Conservation (phyloP, 2,113 vertebrate genomes). For the Tragelaphus buxtoni region DNA sequence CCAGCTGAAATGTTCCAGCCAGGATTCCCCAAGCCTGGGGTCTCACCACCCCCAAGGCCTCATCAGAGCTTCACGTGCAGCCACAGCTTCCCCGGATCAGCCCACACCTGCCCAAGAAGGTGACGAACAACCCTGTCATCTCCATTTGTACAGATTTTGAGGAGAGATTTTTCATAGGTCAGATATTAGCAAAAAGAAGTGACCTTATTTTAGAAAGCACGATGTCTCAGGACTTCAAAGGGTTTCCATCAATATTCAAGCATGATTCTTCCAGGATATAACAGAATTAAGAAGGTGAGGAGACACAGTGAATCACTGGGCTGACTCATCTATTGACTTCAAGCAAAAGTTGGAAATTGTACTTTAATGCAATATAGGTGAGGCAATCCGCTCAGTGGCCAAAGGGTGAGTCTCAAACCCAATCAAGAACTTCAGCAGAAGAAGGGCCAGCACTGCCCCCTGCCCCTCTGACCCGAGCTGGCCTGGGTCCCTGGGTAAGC, state of each 20-base stretch:
- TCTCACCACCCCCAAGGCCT: not conserved
- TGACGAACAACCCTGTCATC: rapidly evolving
- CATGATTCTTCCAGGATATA: slow-evolving; percentile 19
- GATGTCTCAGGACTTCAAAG: not conserved
- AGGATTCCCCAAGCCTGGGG: not conserved
- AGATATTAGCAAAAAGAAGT: not conserved
- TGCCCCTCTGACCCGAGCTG: not conserved
- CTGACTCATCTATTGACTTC: slow-evolving; percentile 45
- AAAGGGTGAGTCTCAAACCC: not conserved
- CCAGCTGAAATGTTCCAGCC: rapidly evolving
- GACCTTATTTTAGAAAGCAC: not conserved
- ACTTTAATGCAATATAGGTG: not conserved
- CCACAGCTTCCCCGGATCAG: not conserved
- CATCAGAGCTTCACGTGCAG: rapidly evolving
- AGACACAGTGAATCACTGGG: not conserved
- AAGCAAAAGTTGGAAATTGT: not conserved
- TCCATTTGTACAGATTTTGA: not conserved
- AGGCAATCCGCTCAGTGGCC: not conserved
- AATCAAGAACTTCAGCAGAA: not conserved
- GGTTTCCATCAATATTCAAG: not conserved
- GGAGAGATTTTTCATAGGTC: not conserved
- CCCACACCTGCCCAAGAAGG: not conserved
- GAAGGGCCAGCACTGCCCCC: not conserved
- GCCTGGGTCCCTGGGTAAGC: not conserved
- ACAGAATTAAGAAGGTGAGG: not conserved